Conservation (phyloP, 2,888 invertebrate genomes). For the Oligia fasciuncula region DNA sequence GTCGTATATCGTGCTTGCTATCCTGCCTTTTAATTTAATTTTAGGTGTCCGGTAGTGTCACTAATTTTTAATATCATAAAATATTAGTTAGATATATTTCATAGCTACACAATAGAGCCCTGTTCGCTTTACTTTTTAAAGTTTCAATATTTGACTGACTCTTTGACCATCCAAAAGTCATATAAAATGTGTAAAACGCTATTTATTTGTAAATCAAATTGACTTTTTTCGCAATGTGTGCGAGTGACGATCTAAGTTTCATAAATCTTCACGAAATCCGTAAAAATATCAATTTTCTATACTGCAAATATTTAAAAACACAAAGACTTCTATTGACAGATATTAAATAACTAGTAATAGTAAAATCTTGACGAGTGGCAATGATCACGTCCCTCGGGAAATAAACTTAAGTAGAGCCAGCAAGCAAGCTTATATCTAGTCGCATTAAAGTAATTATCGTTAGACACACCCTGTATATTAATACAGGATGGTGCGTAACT, state of each 20-base stretch:
- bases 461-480: slow-evolving; percentile 78
- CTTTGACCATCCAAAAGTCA: background rate
- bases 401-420: slow-evolving; percentile 73
- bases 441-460: slow-evolving; percentile 83
- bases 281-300: background rate
- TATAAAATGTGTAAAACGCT: background rate
- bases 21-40: slow-evolving; percentile 32
- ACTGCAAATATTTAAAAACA: background rate
- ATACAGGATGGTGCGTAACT: slow-evolving; percentile 52
- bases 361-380: slow-evolving; percentile 79
- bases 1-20: slow-evolving; percentile 16
- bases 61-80: background rate
- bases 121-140: too few species aligned
- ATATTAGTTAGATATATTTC: background rate
- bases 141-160: too few species aligned
- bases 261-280: background rate
- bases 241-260: background rate
- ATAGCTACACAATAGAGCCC: background rate
- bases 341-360: slow-evolving; percentile 52
- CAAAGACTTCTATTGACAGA: slow-evolving; percentile 23
- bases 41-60: background rate
- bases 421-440: slow-evolving; percentile 67
- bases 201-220: background rate
- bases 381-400: slow-evolving; percentile 72
- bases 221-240: background rate